Evolutionary conservation across 2,113 vertebrate species (phyloP).

Genomic region (Psilopogon haemacephalus): DNA sequence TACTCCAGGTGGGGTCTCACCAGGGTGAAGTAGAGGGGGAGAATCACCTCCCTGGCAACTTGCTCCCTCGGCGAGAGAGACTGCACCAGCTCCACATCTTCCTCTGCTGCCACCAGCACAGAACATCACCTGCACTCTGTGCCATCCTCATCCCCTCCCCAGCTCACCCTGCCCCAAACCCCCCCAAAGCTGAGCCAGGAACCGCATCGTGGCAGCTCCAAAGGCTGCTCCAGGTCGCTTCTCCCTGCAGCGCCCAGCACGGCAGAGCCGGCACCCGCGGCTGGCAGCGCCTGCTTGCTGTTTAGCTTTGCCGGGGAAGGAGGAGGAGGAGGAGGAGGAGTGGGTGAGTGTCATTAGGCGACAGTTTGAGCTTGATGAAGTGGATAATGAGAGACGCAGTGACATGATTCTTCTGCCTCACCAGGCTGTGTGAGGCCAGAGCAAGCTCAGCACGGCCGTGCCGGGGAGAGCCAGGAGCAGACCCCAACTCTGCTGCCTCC

Average conservation of each 20-base stretch:
- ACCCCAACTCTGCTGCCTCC: background rate
- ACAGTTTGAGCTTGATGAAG: slow-evolving; percentile 70
- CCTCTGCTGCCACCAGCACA: background rate
- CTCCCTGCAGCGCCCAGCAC: background rate
- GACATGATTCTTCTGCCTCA: slow-evolving; percentile 27
- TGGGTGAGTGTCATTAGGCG: slow-evolving; percentile 51
- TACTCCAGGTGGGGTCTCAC: no score
- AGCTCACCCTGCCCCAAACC: background rate
- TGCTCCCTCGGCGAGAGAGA: background rate
- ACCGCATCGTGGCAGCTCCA: accelerated
- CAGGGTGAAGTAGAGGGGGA: no score
- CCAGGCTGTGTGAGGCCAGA: background rate
- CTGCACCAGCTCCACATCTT: background rate
- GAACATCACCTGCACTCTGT: accelerated
- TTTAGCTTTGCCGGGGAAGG: slow-evolving; percentile 1
- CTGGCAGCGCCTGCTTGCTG: slow-evolving; percentile 36
- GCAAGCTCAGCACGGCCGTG: background rate
- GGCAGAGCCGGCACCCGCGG: background rate
- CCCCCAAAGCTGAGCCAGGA: background rate
- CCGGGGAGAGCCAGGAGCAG: accelerated
- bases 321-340: slow-evolving; percentile 19
- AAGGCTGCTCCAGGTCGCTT: accelerated
- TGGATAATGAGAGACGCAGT: slow-evolving; percentile 61
- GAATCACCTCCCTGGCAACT: no score
- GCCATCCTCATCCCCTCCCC: background rate